Percentiles rank a stretch among this genome's conserved stretches.
Conservation (phyloP, 2,888 invertebrate genomes). For the Sepioteuthis lessoniana region DNA sequence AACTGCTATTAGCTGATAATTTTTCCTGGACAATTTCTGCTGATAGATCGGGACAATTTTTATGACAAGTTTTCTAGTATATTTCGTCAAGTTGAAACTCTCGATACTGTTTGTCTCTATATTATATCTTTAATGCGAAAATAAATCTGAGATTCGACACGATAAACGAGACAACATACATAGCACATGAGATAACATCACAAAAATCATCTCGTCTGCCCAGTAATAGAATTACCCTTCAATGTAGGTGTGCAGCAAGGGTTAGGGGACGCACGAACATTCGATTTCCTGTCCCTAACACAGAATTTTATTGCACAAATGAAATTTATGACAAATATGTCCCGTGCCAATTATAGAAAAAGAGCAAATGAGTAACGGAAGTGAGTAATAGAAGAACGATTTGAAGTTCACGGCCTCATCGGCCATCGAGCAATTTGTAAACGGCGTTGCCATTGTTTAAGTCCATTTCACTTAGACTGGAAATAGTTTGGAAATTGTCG, state of each 20-base stretch:
- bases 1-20: no score
- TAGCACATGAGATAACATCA: neutral
- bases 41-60: no score
- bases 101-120: neutral
- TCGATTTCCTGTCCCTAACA: neutral
- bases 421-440: neutral
- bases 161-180: neutral
- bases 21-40: no score
- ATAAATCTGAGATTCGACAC: neutral
- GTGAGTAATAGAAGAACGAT: neutral
- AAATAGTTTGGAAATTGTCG: neutral
- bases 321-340: neutral
- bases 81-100: no score
- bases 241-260: neutral
- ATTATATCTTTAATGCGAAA: neutral
- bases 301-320: neutral
- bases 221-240: neutral
- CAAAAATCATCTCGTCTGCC: neutral
- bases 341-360: neutral
- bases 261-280: neutral
- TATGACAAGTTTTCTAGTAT: no score
- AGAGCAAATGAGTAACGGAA: neutral
- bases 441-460: neutral
- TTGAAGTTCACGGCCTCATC: neutral
- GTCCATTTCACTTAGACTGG: neutral